Evolutionary conservation across 2,113 vertebrate genomes (phyloP), one percentile per base, ranked within the genome.

Genomic region (Perca schrenkii): DNA sequence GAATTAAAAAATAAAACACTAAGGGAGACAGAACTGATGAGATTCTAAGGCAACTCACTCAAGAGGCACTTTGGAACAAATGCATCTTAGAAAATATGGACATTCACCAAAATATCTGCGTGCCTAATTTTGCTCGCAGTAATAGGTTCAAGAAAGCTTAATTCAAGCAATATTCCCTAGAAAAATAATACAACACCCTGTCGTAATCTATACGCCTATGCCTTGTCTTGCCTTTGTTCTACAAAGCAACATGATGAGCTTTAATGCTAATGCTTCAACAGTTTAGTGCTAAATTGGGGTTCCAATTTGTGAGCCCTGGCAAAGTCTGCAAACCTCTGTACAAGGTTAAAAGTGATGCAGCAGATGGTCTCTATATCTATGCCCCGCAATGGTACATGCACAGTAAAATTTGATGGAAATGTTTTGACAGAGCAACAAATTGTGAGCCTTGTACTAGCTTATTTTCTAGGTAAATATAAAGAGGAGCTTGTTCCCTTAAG

Each of bases 401-500:
- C 50, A 19, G 66, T 63, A 43, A 70, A 13, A 67, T n/a, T 4
- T 53, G 7, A 84, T 52, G 15, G 58, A 3, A 6, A 21, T 4
- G 4, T 8, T 77, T 74, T 56, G 73, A 54, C 15, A 34, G 22
- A 53, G 65, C 22, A 64, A 47, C 57, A 68, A 79, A 69, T 61
- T 61, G 14, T 52, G 36, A 47, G 34, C 47, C 54, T 79, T 21
- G 47, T 16, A 36, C 40, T 31, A 4, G 11, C 1, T 25, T 49
- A 16, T 57, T 22, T 83, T 43, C 36, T 8, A 2, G 73, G 57
- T 53, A 4, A 58, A 83, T 57, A 69, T n/a, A 75, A 75, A 69
- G 11, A 36, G 25, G 28, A 47, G 53, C 4, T 21, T 61, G 22
- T 62, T 68, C 40, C 3, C 28, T 77, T 21, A 16, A 28, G 47